These are phyloP conservation scores for Pollachius pollachius DNA, from an alignment of 2,113 vertebrate genomes.

Conservation along the genomic window DNA sequence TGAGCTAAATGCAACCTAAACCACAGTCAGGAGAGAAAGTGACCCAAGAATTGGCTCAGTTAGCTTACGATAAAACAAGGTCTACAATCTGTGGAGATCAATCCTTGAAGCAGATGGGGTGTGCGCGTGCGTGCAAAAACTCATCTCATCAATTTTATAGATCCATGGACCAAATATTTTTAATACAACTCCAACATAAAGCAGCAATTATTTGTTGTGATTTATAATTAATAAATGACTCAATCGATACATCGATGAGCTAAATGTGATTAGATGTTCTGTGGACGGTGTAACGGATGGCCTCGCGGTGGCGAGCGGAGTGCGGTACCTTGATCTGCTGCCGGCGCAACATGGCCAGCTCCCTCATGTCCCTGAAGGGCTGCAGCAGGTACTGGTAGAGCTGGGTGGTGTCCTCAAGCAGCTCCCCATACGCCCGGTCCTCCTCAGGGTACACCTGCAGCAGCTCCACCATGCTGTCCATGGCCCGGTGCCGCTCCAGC, in stretches of 20 bases:
- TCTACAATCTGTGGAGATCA: conserved; percentile 45
- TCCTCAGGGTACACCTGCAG: conserved; percentile 91
- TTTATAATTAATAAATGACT: no score
- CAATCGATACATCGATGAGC: no score
- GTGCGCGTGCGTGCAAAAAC: no score
- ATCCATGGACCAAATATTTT: no score
- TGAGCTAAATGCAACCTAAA: no score
- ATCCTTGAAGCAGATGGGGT: conserved; percentile 50
- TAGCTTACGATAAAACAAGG: conserved; percentile 1
- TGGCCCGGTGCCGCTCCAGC: conserved; percentile 88
- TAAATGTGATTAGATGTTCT: no score
- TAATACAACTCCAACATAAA: no score
- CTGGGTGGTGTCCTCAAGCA: conserved; percentile 91
- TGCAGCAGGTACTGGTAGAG: conserved; percentile 96
- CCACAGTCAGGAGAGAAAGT: neutral
- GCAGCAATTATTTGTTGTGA: no score
- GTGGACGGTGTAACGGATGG: no score
- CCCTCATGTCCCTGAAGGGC: conserved; percentile 97
- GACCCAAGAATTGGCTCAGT: conserved; percentile 9
- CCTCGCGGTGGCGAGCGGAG: neutral
- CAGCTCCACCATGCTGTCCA: conserved; percentile 94
- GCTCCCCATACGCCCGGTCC: conserved; percentile 85
- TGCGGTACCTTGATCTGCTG: conserved; percentile 95
- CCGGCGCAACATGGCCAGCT: conserved; percentile 91
- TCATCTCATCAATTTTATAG: no score